These are phyloP conservation scores for Agapornis roseicollis DNA, from an alignment of 2,113 vertebrate species.

Conservation along the genomic window DNA sequence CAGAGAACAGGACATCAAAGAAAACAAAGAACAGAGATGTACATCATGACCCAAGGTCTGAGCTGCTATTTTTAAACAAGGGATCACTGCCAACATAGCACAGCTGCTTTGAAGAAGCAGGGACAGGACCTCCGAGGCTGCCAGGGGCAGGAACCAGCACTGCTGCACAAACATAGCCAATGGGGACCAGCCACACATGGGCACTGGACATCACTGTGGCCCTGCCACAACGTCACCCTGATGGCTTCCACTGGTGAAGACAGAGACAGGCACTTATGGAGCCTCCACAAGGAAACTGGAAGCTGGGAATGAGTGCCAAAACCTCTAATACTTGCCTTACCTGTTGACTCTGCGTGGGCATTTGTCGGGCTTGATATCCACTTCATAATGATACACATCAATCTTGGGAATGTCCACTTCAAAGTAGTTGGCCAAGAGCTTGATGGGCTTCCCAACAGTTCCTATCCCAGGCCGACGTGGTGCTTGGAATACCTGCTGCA, in stretches of 20 bases:
- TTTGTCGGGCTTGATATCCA: constrained; percentile 99
- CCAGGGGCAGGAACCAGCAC: not conserved
- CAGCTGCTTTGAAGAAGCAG: constrained; percentile 30
- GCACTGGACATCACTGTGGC: not conserved
- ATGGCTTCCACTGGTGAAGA: not conserved
- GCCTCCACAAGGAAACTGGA: not conserved
- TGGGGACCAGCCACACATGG: not conserved
- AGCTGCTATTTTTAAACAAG: constrained; percentile 48
- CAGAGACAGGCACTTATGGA: not conserved
- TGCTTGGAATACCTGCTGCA: constrained; percentile 99
- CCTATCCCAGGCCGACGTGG: constrained; percentile 97
- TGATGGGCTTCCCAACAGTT: constrained; percentile 98
- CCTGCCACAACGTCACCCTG: not conserved
- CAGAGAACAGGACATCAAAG: not conserved
- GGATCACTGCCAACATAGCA: constrained; percentile 25
- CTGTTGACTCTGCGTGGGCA: constrained; percentile 98
- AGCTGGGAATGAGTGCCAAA: not conserved
- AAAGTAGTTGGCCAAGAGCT: constrained; percentile 98
- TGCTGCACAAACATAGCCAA: not conserved
- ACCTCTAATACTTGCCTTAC: constrained; percentile 77
- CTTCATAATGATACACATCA: constrained; percentile 97
- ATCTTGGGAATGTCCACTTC: constrained; percentile 99
- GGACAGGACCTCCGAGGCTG: not conserved
- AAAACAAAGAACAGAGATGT: not conserved
- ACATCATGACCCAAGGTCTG: not conserved